phyloP scores from a whole-genome alignment of 2,888 invertebrate species.

The Phaedon cochleariae region DNA sequence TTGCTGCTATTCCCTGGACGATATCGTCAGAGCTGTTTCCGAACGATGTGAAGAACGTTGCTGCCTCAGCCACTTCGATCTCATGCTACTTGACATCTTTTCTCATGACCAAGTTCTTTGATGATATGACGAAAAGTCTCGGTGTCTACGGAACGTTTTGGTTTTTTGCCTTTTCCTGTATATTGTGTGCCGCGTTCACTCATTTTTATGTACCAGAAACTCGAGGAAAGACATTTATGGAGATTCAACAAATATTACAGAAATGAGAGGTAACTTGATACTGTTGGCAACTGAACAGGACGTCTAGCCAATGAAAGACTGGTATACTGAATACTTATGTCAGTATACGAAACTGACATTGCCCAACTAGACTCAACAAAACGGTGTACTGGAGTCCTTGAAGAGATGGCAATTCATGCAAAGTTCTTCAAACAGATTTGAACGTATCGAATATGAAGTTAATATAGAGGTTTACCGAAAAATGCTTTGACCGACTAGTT shows the following conservation, averaged over 20 bases:
- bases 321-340: too few relatives aligned
- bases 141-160: conserved; percentile 76
- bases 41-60: conserved; percentile 76
- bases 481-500: too few relatives aligned
- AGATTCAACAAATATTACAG: conserved; percentile 74
- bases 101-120: conserved; percentile 76
- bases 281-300: too few relatives aligned
- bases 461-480: too few relatives aligned
- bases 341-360: too few relatives aligned
- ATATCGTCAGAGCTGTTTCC: conserved; percentile 83
- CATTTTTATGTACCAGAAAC: conserved; percentile 87
- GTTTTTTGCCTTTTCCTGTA: conserved; percentile 68
- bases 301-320: too few relatives aligned
- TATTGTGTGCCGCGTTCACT: conserved; percentile 74
- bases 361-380: too few relatives aligned
- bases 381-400: too few relatives aligned
- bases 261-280: too few relatives aligned
- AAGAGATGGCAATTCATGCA: too few relatives aligned
- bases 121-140: conserved; percentile 64
- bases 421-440: too few relatives aligned
- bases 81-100: conserved; percentile 79
- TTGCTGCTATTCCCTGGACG: conserved; percentile 82
- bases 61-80: conserved; percentile 77
- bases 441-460: too few relatives aligned
- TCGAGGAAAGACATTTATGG: conserved; percentile 83